Percentiles rank a stretch among this genome's conserved stretches.
phyloP scores from a whole-genome alignment of 2,113 vertebrate species.

The Thermophis baileyi region DNA sequence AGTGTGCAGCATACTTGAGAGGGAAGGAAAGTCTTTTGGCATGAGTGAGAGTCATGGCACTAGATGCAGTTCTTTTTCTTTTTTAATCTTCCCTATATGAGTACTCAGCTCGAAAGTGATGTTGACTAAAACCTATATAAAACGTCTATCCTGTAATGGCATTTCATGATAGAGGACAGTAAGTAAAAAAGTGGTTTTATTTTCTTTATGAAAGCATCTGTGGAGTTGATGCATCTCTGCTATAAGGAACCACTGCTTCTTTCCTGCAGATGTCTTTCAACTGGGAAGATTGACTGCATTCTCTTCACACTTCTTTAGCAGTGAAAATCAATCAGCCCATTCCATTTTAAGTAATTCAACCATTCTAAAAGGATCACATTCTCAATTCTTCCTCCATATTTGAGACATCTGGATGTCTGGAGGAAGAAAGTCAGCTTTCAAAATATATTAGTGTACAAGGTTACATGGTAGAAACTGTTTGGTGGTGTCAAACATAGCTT shows the following conservation, averaged over 20 bases:
- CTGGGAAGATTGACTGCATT: neutral
- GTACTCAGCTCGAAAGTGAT: neutral
- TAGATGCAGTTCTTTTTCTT: neutral
- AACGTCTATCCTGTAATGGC: neutral
- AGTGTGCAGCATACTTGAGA: neutral
- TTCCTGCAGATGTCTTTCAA: neutral
- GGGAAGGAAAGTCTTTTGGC: neutral
- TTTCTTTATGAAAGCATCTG: neutral
- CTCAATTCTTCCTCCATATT: neutral
- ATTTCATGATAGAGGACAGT: neutral
- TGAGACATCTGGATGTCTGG: neutral
- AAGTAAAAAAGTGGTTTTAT: neutral
- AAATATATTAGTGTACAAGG: neutral
- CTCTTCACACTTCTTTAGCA: neutral
- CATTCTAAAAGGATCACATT: neutral
- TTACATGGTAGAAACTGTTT: neutral
- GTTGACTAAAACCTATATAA: neutral
- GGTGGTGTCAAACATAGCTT: neutral
- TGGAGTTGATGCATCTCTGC: neutral
- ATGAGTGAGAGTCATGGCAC: too few species aligned
- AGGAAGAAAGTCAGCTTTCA: neutral
- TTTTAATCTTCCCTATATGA: neutral
- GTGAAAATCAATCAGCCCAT: neutral
- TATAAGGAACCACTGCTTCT: neutral
- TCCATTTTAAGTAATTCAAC: neutral